Conservation (phyloP, 1,140 invertebrate species). For the Mya arenaria region DNA sequence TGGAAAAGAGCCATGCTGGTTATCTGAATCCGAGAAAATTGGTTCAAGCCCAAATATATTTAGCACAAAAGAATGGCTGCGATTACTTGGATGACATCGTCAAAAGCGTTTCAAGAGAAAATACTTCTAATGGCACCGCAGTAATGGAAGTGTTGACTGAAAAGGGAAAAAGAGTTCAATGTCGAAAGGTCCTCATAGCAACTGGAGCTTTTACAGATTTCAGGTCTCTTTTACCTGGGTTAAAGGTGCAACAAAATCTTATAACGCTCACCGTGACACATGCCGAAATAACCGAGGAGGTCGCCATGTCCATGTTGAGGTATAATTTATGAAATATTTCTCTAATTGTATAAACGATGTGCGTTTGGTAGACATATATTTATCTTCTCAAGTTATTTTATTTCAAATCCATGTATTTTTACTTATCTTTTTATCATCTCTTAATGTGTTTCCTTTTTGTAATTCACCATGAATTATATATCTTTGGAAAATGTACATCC, state of each 20-base stretch:
- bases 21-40: conserved; percentile 62
- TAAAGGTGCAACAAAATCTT: conserved; percentile 5
- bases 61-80: conserved; percentile 50
- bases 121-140: not conserved
- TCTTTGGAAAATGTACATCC: not conserved
- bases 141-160: conserved; percentile 56
- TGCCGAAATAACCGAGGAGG: conserved; percentile 56
- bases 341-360: not conserved
- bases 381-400: not conserved
- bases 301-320: not conserved
- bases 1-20: conserved; percentile 49
- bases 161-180: conserved; percentile 23
- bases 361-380: not conserved
- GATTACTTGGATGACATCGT: conserved; percentile 48
- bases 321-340: not conserved
- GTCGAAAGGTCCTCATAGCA: conserved; percentile 59
- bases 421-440: not conserved
- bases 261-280: conserved; percentile 52
- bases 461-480: not conserved
- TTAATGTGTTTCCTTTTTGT: not conserved
- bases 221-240: conserved; percentile 47
- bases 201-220: conserved; percentile 67
- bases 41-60: conserved; percentile 47
- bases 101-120: conserved; percentile 3
- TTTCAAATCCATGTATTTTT: not conserved